Conservation (phyloP, 2,113 vertebrate genomes). For the Tyto alba region DNA sequence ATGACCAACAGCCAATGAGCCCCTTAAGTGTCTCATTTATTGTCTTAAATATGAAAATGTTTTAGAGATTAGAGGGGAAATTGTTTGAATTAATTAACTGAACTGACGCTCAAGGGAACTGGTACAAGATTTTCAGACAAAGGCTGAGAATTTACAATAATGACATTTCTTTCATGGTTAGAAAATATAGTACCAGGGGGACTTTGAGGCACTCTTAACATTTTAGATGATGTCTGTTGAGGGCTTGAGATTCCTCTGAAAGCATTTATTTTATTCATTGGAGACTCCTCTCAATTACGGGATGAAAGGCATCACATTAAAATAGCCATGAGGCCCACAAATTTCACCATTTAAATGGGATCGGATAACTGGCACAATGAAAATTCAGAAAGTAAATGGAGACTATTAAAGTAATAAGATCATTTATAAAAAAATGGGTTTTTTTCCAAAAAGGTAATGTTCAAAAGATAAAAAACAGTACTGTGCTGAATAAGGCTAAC, state of each 20-base stretch:
- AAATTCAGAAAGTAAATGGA: constrained; percentile 69
- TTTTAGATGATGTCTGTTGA: constrained; percentile 75
- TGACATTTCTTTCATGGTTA: constrained; percentile 77
- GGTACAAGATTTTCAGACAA: constrained; percentile 78
- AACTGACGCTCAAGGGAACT: constrained; percentile 71
- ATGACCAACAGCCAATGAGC: constrained; percentile 70
- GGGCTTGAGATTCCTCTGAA: constrained; percentile 71
- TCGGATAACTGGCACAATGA: constrained; percentile 39
- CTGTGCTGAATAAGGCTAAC: not conserved
- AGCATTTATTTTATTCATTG: constrained; percentile 71
- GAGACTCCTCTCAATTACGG: constrained; percentile 69
- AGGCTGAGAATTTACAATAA: constrained; percentile 79
- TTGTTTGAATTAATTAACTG: constrained; percentile 84
- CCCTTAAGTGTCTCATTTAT: constrained; percentile 77
- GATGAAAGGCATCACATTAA: constrained; percentile 72
- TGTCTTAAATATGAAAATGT: constrained; percentile 83
- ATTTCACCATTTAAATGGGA: constrained; percentile 63
- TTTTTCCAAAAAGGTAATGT: constrained; percentile 40
- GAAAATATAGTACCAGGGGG: constrained; percentile 74
- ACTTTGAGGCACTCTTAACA: constrained; percentile 75
- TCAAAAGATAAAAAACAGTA: constrained; percentile 42
- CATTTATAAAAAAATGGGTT: constrained; percentile 25
- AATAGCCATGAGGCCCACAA: constrained; percentile 62
- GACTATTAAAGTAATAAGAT: constrained; percentile 64
- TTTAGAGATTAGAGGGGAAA: constrained; percentile 77